Conservation (phyloP, 2,797 vertebrate genomes). For the Sebastes jordani region DNA sequence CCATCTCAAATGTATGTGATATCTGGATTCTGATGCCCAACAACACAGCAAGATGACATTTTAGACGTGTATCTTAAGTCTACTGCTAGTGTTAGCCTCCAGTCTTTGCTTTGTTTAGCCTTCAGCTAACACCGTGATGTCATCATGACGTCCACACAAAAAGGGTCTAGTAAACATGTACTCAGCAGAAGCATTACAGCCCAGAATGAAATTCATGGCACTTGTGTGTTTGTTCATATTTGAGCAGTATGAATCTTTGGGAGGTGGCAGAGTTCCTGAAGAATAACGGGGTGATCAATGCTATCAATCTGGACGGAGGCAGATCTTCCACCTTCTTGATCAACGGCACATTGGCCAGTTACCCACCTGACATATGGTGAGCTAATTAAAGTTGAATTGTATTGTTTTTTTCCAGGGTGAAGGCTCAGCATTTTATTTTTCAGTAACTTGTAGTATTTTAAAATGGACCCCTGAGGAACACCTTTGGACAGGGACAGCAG, state of each 20-base stretch:
- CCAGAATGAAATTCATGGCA: background rate
- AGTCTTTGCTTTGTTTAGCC: no score
- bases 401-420: background rate
- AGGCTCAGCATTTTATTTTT: background rate
- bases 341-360: background rate
- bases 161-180: no score
- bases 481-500: background rate
- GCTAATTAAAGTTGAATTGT: background rate
- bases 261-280: constrained; percentile 87
- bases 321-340: constrained; percentile 77
- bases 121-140: no score
- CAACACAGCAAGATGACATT: no score
- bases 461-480: background rate
- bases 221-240: background rate
- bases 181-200: background rate
- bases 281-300: constrained; percentile 84
- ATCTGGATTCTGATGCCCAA: no score
- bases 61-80: no score
- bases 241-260: constrained; percentile 2
- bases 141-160: no score
- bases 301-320: constrained; percentile 91
- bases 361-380: background rate
- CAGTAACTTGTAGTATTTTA: background rate
- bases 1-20: no score
- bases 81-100: no score